These are phyloP conservation scores for Falco naumanni DNA, from an alignment of 2,797 vertebrate genomes.

Conservation along the genomic window DNA sequence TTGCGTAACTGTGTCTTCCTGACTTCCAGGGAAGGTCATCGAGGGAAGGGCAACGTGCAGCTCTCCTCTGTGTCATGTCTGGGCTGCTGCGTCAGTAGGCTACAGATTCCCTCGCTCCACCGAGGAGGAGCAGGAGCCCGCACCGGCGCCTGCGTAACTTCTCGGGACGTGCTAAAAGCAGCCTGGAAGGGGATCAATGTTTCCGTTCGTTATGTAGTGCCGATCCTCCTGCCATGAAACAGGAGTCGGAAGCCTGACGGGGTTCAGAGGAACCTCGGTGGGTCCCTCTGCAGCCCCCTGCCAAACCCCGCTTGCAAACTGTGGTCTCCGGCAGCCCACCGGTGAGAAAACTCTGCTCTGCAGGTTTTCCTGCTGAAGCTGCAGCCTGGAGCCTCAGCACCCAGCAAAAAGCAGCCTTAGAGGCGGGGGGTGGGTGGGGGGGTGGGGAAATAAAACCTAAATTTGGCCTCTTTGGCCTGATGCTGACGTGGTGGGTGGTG, in stretches of 20 bases:
- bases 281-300: not conserved
- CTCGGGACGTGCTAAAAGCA: not conserved
- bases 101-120: not conserved
- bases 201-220: not conserved
- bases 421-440: not conserved
- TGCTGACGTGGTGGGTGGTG: not conserved
- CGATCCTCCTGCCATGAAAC: not conserved
- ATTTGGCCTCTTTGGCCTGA: not conserved
- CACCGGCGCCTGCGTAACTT: rapidly evolving
- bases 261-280: not conserved
- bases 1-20: not conserved
- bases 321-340: not conserved
- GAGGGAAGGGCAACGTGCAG: not conserved
- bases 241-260: not conserved
- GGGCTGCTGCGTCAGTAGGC: not conserved
- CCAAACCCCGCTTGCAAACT: not conserved
- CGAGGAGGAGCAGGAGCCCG: not conserved
- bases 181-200: not conserved
- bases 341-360: not conserved
- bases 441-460: too few relatives aligned
- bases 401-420: not conserved
- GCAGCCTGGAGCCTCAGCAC: not conserved
- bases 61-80: not conserved
- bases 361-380: not conserved
- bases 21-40: not conserved